Conservation (phyloP, 2,113 vertebrate species). For the Narcine bancroftii region DNA sequence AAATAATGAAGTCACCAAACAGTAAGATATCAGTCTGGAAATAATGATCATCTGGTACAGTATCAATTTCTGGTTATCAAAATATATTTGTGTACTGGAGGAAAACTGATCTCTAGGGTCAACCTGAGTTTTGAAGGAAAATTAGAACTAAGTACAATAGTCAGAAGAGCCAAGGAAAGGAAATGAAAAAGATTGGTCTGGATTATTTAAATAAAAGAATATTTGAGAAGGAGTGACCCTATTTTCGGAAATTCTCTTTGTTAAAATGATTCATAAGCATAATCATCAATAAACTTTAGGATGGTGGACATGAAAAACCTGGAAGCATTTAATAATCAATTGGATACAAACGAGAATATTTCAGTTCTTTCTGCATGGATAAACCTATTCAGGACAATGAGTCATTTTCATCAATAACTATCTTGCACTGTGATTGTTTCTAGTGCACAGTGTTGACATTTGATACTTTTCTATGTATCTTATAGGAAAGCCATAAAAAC, state of each 20-base stretch:
- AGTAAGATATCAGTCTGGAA: background rate
- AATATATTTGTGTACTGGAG: background rate
- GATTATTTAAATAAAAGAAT: background rate
- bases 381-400: background rate
- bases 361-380: background rate
- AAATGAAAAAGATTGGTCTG: background rate
- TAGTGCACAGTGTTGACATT: background rate
- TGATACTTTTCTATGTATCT: constrained; percentile 1
- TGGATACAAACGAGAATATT: background rate
- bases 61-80: background rate
- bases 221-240: background rate
- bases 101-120: background rate
- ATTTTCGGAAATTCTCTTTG: too few species aligned
- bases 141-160: background rate
- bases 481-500: constrained; percentile 27
- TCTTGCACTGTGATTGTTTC: background rate
- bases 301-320: background rate
- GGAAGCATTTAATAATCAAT: background rate
- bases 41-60: background rate
- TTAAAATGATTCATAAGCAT: too few species aligned
- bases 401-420: background rate
- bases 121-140: background rate
- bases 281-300: background rate
- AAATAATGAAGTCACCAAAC: background rate
- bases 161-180: too few species aligned